Conservation (phyloP, 2,888 invertebrate species). For the Platerodrilus igneus region DNA sequence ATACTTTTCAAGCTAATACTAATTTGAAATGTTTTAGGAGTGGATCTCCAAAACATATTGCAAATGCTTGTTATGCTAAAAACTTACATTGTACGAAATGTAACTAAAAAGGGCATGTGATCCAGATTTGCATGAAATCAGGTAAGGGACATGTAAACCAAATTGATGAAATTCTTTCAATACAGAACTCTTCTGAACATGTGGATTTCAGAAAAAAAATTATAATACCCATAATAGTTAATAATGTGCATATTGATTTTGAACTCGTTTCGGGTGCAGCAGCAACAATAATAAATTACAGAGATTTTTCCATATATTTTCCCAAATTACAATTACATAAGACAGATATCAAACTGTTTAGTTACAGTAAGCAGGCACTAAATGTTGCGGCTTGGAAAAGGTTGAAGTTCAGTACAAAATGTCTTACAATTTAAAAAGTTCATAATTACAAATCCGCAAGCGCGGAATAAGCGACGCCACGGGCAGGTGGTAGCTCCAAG, state of each 20-base stretch:
- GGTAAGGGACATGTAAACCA: background rate
- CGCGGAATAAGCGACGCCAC: too few relatives aligned
- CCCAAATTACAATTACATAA: background rate
- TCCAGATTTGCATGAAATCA: conserved; percentile 8
- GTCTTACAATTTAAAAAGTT: too few relatives aligned
- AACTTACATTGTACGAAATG: conserved; percentile 7
- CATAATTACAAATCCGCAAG: too few relatives aligned
- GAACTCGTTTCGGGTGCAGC: conserved; percentile 5
- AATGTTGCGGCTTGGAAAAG: too few relatives aligned
- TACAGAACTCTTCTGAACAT: conserved; percentile 1
- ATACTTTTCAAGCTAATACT: background rate
- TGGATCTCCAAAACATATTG: conserved; percentile 4
- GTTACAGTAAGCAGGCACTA: too few relatives aligned
- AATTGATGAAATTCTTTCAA: conserved; percentile 1
- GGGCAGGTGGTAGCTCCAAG: too few relatives aligned
- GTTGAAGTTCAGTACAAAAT: too few relatives aligned
- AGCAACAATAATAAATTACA: background rate
- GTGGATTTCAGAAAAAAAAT: conserved; percentile 5
- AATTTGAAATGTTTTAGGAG: conserved; percentile 6
- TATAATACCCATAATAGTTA: background rate
- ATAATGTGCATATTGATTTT: background rate
- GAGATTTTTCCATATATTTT: background rate
- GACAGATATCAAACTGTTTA: background rate
- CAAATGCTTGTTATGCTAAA: conserved; percentile 7
- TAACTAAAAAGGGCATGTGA: conserved; percentile 8